Evolutionary conservation across 2,888 invertebrate species (phyloP), one percentile per base, ranked within the genome.

Genomic region (Pharmacophagus antenor): DNA sequence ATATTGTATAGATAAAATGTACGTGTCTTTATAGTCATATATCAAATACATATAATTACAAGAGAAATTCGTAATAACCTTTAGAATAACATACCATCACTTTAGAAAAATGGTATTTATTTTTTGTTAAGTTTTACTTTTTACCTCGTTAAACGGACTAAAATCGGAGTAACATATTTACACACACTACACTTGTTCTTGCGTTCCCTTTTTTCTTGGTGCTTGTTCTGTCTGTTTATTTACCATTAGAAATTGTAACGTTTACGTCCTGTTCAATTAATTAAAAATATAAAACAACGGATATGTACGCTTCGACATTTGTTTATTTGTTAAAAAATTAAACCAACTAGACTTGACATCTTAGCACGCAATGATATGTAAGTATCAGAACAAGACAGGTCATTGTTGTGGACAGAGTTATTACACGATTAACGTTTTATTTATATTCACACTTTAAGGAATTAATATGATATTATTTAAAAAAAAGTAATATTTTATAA

Each of bases 121-220:
- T 4, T n/a, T n/a, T n/a, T n/a, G n/a, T n/a, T 37, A 5, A 37
- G 37, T 10, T 47, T 7, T 22, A 50, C 15, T 31, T 31, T 50
- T 27, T 27, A 2, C n/a, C 15, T 22, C 2, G 20, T 22, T 22
- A 7, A 52, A n/a, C 37, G 22, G 42, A 52, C 42, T 22, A 7
- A 22, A 23, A 41, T 42, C 15, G 21, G 42, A n/a, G 23, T 52
- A 25, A 18, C 42, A 25, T 50, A 27, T 27, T 27, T 50, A n/a
- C 49, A 15, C 27, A 27, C 1, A 22, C 27, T 42, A 22, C 21
- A 17, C 25, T 15, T 25, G 12, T 37, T 21, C 42, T 23, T 22
- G 1, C n/a, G 2, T n/a, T 52, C 0, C 46, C 2, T 22, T 47
- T 47, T 18, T 47, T 47, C 22, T 20, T 47, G n/a, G 4, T 22